A percentile compares a stretch with the other conserved stretches of the same genome.
phyloP scores from a whole-genome alignment of 1,140 invertebrate species.

The Metaphire vulgaris region DNA sequence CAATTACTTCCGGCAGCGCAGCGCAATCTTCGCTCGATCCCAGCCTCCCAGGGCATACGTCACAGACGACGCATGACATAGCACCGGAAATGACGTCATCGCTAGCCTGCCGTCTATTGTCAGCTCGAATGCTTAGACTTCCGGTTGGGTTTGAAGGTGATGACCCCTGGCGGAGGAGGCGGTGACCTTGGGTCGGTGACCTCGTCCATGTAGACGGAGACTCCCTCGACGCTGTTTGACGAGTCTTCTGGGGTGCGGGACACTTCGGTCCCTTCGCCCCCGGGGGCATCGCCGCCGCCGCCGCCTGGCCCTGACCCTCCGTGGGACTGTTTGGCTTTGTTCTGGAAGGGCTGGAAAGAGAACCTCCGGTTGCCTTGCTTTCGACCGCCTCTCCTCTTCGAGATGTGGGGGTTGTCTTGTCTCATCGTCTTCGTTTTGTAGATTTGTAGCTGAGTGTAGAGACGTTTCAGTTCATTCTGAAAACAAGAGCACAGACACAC shows the following conservation, averaged over 20 bases:
- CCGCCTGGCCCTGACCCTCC: constrained; percentile 4
- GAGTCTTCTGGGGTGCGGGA: constrained; percentile 55
- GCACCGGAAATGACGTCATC: no score
- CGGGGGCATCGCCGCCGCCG: constrained; percentile 36
- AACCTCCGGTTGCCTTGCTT: constrained; percentile 83
- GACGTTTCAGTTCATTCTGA: constrained; percentile 76
- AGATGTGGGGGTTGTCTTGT: constrained; percentile 90
- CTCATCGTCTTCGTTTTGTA: constrained; percentile 82
- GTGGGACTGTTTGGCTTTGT: constrained; percentile 50
- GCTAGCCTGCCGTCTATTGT: no score
- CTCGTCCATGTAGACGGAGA: constrained; percentile 39
- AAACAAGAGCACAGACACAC: no score
- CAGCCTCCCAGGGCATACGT: no score
- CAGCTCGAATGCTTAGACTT: not conserved
- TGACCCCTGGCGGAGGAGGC: not conserved
- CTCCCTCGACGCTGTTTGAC: constrained; percentile 51
- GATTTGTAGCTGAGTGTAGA: constrained; percentile 76
- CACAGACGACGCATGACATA: no score
- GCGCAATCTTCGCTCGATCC: no score
- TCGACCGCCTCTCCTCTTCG: constrained; percentile 79
- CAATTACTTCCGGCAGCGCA: no score
- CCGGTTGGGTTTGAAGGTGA: not conserved
- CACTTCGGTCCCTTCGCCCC: constrained; percentile 45
- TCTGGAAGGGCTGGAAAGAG: constrained; percentile 63
- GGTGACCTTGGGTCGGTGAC: not conserved